These are phyloP conservation scores for Heterodera carotae DNA, from an alignment of 1,140 invertebrate species.

Conservation along the genomic window DNA sequence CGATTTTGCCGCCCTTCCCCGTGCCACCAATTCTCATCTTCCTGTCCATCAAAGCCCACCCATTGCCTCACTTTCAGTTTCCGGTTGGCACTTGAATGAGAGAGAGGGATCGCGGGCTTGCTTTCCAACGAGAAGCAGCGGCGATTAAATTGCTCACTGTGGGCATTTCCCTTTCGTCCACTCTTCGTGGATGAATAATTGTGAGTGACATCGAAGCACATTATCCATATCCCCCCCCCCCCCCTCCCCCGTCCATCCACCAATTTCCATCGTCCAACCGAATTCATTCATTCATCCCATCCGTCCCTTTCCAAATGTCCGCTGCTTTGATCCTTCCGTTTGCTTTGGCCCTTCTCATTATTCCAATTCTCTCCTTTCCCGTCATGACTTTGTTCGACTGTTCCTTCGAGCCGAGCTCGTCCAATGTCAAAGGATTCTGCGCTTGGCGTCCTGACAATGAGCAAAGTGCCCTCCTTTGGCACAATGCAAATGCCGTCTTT, in stretches of 20 bases:
- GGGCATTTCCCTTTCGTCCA: not conserved
- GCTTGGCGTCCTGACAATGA: constrained; percentile 3
- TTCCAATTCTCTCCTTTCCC: constrained; percentile 7
- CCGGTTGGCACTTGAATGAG: not conserved
- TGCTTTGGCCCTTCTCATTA: constrained; percentile 20
- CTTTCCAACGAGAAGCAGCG: not conserved
- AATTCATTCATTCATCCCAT: not conserved
- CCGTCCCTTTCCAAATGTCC: constrained; percentile 1
- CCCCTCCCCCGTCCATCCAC: too few relatives aligned
- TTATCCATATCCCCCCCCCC: too few relatives aligned
- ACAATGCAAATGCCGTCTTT: constrained; percentile 30
- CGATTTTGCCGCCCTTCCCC: not conserved
- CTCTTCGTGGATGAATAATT: too few relatives aligned
- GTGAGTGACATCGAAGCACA: too few relatives aligned
- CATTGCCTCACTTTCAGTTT: not conserved
- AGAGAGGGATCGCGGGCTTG: not conserved
- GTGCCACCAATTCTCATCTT: too few relatives aligned
- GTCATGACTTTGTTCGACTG: not conserved
- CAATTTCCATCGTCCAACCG: too few relatives aligned
- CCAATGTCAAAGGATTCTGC: constrained; percentile 10
- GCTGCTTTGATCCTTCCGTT: not conserved
- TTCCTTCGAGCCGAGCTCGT: constrained; percentile 10
- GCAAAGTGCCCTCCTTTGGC: constrained; percentile 26
- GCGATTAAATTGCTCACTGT: not conserved
- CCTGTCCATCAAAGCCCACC: too few relatives aligned